Percentiles rank a stretch among this genome's conserved stretches.
Evolutionary conservation across 2,797 vertebrate genomes (phyloP).

Genomic region (Rhinophrynus dorsalis): DNA sequence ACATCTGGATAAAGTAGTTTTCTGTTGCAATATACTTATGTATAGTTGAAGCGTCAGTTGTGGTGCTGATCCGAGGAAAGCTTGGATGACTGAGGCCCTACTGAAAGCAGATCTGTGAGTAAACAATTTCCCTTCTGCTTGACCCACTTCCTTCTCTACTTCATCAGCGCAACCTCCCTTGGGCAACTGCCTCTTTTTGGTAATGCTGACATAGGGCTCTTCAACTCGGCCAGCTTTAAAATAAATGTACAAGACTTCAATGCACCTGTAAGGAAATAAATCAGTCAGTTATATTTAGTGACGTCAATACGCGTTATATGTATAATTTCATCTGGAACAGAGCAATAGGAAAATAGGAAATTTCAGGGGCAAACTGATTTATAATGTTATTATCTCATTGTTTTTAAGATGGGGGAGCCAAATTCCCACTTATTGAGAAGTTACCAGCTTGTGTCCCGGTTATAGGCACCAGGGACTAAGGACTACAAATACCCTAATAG

Average conservation of each 20-base stretch:
- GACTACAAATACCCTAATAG: too few relatives aligned
- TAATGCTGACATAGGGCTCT: constrained; percentile 98
- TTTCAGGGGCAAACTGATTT: too few relatives aligned
- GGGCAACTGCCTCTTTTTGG: constrained; percentile 89
- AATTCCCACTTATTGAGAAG: too few relatives aligned
- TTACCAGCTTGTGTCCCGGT: too few relatives aligned
- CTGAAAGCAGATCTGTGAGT: constrained; percentile 93
- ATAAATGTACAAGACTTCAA: constrained; percentile 93
- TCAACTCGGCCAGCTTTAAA: constrained; percentile 81
- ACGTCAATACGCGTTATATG: too few relatives aligned
- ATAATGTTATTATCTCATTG: too few relatives aligned
- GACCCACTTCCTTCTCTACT: constrained; percentile 92
- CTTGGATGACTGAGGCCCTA: constrained; percentile 93
- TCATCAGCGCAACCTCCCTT: constrained; percentile 84
- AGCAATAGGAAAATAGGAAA: too few relatives aligned
- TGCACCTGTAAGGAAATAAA: constrained; percentile 81
- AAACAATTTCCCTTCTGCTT: constrained; percentile 90
- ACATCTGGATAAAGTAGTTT: constrained; percentile 82
- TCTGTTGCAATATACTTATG: constrained; percentile 84
- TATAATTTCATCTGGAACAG: too few relatives aligned
- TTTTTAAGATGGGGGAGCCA: too few relatives aligned
- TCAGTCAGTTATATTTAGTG: not conserved
- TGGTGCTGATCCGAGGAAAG: constrained; percentile 94
- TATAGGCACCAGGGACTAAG: too few relatives aligned
- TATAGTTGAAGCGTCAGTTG: constrained; percentile 96